These are phyloP conservation scores for Picus viridis DNA, from an alignment of 2,797 vertebrate genomes.

Conservation along the genomic window DNA sequence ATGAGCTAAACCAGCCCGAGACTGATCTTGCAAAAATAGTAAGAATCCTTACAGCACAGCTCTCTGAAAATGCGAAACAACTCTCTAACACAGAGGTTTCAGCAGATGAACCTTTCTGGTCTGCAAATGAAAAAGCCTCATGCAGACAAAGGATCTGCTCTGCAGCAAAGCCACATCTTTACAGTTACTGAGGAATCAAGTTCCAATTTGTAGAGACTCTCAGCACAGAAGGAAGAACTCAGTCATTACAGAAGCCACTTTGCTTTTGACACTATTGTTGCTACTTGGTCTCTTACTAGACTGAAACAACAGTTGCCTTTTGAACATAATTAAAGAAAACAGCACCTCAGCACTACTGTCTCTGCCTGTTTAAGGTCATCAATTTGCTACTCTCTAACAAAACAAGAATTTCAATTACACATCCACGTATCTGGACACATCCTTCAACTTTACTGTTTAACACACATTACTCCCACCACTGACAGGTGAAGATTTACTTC, in stretches of 20 bases:
- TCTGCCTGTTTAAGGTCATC: background rate
- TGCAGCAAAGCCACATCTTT: background rate
- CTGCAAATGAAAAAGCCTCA: background rate
- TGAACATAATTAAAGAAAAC: background rate
- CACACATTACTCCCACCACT: background rate
- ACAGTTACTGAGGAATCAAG: background rate
- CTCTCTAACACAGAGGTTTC: background rate
- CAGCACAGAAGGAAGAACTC: background rate
- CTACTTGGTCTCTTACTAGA: background rate
- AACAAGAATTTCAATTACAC: background rate
- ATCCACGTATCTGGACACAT: background rate
- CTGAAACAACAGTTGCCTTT: background rate
- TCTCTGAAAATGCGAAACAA: background rate
- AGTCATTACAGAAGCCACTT: background rate
- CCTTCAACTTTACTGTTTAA: background rate
- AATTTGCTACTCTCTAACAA: background rate
- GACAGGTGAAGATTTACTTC: background rate
- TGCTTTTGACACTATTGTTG: background rate
- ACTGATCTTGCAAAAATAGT: background rate
- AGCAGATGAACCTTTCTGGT: background rate
- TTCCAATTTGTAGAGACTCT: background rate
- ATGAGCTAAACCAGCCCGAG: background rate
- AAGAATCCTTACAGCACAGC: background rate
- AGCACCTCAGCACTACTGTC: background rate
- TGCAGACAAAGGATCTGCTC: background rate